Conservation (phyloP, 64 coral and sea anemone species). For the Stichodactyla helianthus region DNA sequence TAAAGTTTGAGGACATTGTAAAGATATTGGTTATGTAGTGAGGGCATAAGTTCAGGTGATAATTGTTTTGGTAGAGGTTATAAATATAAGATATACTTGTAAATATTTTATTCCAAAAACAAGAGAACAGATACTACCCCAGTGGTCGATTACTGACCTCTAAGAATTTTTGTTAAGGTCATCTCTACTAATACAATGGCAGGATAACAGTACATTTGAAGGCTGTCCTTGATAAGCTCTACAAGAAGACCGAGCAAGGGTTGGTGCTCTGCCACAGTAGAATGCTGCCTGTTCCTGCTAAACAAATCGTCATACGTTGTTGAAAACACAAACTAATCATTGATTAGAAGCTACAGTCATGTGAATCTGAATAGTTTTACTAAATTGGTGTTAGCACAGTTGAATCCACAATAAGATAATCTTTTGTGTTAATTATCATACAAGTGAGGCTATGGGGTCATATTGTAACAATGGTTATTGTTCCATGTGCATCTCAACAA, state of each 20-base stretch:
- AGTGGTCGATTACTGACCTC: constrained; percentile 82
- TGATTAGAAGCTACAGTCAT: not conserved
- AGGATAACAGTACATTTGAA: constrained; percentile 33
- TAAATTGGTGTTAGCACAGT: too few species aligned
- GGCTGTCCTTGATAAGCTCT: constrained; percentile 19
- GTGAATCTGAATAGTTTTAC: not conserved
- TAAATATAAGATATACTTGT: not conserved
- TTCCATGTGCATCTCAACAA: too few species aligned
- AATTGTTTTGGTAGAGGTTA: not conserved
- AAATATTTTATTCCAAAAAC: not conserved
- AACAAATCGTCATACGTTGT: not conserved
- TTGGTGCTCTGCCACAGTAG: constrained; percentile 17
- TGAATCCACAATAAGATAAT: too few species aligned
- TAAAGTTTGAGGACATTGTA: too few species aligned
- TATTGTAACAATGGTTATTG: not conserved
- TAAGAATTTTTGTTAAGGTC: constrained; percentile 71
- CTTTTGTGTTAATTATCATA: too few species aligned
- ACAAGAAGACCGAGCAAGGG: constrained; percentile 17
- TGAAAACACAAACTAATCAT: not conserved
- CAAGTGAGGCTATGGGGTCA: too few species aligned
- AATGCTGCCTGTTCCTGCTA: constrained; percentile 22
- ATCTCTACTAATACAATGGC: constrained; percentile 46
- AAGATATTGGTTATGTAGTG: too few species aligned
- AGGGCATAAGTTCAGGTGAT: too few species aligned
- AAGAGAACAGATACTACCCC: constrained; percentile 57